Percentiles rank a stretch among this genome's conserved stretches.
Conservation (phyloP, 2,797 vertebrate species). For the Vultur gryphus region DNA sequence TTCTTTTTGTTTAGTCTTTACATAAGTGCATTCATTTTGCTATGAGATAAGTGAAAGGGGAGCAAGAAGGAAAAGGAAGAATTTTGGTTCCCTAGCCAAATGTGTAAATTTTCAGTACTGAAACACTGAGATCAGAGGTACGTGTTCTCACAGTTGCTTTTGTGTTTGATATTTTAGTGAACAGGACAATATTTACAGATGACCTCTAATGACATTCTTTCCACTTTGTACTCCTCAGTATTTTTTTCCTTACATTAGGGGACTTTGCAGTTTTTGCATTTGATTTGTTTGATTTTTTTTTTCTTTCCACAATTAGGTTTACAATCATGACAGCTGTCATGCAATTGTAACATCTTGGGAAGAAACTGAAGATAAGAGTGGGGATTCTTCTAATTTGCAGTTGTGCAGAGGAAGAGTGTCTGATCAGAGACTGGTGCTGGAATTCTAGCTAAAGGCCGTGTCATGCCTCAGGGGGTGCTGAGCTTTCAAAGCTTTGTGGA, state of each 20-base stretch:
- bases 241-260: background rate
- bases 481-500: background rate
- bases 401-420: background rate
- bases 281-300: background rate
- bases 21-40: background rate
- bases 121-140: background rate
- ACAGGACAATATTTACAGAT: background rate
- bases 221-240: background rate
- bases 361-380: background rate
- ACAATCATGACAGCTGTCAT: background rate
- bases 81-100: background rate
- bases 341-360: background rate
- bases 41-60: background rate
- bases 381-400: background rate
- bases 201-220: background rate
- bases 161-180: background rate
- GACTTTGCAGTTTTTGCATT: background rate
- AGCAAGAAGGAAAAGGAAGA: background rate
- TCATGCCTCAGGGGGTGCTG: background rate
- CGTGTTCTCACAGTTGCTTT: background rate
- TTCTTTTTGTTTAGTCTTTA: background rate
- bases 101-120: background rate
- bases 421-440: background rate
- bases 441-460: background rate
- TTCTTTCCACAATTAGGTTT: background rate